Evolutionary conservation across 1,140 invertebrate species (phyloP), one percentile per base, ranked within the genome.

Genomic region (Colletes gigas): DNA sequence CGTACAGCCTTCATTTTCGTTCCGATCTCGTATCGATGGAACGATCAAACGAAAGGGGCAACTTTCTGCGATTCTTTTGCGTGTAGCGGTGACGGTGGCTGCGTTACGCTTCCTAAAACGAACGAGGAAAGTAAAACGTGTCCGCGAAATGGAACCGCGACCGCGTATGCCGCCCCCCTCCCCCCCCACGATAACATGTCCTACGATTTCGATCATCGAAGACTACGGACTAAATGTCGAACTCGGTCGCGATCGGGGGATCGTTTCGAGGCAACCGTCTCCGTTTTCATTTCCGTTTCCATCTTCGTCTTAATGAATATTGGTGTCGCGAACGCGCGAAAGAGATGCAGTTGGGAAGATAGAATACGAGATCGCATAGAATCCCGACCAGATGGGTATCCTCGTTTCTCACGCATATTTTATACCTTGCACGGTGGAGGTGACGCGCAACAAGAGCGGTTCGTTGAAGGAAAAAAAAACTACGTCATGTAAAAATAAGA

Each of bases 1-100:
- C 82, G 79, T 57, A 86, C 82, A 77, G 80, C 59, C 77, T 83
- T 77, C 88, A 88, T 90, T 78, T 78, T 66, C 69, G 54, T 65
- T 66, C 47, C 19, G 15, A n/a, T 19, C 55, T 60, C 4, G 4
- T 19, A 41, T 52, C 44, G 21, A 73, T 4, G 7, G 19, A 52
- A n/a, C 19, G 14, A 30, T 50, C 17, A 17, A 21, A 15, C 3
- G 15, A 30, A 21, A 8, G 3, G 14, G 1, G 10, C 0, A 8
- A 47, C 9, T n/a, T 57, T 47, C 39, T 3, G 15, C 30, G 19
- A 17, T 30, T 9, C 12, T 63, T 15, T 52, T 30, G 9, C 52
- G 52, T 8, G 19, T 30, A 2, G 30, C 30, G 30, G 30, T 30
- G 30, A 30, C 12, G 10, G 30, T 4, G 6, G 21, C 39, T 41